These are phyloP conservation scores for Penaeus monodon DNA, from an alignment of 2,888 invertebrate genomes.

Conservation along the genomic window DNA sequence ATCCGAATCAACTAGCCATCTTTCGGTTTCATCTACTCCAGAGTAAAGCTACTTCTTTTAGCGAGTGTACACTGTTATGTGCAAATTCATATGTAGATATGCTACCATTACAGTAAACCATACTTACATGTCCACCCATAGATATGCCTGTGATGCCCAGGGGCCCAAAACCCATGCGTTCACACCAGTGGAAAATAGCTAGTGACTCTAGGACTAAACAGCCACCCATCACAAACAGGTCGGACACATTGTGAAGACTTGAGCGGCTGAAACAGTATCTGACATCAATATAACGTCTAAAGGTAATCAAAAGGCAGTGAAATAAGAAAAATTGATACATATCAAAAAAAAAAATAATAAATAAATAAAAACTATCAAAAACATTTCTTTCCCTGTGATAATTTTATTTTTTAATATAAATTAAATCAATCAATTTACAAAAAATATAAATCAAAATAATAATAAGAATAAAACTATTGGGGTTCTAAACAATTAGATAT, in stretches of 20 bases:
- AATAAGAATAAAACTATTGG: not conserved
- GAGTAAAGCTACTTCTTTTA: too few species aligned
- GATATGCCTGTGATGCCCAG: constrained; percentile 94
- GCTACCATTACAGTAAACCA: not conserved
- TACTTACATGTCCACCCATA: constrained; percentile 96
- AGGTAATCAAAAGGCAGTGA: not conserved
- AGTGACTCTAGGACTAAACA: constrained; percentile 93
- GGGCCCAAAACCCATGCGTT: constrained; percentile 89
- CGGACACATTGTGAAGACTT: constrained; percentile 92
- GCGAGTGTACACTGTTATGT: too few species aligned
- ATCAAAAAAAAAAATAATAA: not conserved
- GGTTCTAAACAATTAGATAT: too few species aligned
- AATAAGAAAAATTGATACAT: not conserved
- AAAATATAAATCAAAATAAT: not conserved
- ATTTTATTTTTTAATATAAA: too few species aligned
- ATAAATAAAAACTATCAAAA: not conserved
- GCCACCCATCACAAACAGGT: constrained; percentile 99
- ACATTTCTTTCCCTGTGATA: too few species aligned
- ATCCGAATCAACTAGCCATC: too few species aligned
- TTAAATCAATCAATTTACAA: not conserved
- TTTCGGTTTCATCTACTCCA: too few species aligned
- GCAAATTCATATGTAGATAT: too few species aligned
- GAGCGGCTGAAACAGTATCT: constrained; percentile 78
- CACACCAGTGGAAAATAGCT: constrained; percentile 94
- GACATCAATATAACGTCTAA: not conserved